Evolutionary conservation across 2,888 invertebrate species (phyloP).

Genomic region (Tubulanus polymorphus): DNA sequence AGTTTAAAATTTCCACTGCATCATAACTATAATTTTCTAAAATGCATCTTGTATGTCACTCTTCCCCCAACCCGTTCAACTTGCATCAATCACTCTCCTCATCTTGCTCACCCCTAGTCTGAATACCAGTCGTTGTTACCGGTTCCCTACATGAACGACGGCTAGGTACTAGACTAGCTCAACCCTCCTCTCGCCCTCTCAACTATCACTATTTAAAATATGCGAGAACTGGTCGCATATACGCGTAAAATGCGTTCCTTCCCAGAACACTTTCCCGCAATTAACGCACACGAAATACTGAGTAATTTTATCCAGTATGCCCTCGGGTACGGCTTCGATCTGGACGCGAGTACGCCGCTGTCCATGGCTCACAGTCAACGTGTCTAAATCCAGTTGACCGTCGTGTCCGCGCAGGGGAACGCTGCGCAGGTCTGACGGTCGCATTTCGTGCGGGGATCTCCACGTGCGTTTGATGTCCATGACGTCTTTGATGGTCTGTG

Average conservation of each 20-base stretch:
- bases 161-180: too few relatives aligned
- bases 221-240: constrained; percentile 41
- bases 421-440: background rate
- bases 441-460: background rate
- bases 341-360: constrained; percentile 24
- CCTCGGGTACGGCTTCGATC: constrained; percentile 57
- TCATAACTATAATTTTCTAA: too few relatives aligned
- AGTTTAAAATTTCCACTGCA: too few relatives aligned
- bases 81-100: too few relatives aligned
- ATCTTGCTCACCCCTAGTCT: too few relatives aligned
- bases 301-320: constrained; percentile 56
- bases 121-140: too few relatives aligned
- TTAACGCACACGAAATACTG: constrained; percentile 66
- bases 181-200: too few relatives aligned
- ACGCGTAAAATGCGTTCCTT: constrained; percentile 56
- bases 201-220: too few relatives aligned
- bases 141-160: too few relatives aligned
- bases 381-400: constrained; percentile 14
- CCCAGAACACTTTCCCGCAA: constrained; percentile 76
- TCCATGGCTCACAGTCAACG: constrained; percentile 10
- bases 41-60: too few relatives aligned
- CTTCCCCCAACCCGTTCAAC: too few relatives aligned
- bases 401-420: background rate
- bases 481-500: background rate
- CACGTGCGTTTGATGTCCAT: background rate